phyloP scores from a whole-genome alignment of 2,888 invertebrate genomes.

The Selenia dentaria region DNA sequence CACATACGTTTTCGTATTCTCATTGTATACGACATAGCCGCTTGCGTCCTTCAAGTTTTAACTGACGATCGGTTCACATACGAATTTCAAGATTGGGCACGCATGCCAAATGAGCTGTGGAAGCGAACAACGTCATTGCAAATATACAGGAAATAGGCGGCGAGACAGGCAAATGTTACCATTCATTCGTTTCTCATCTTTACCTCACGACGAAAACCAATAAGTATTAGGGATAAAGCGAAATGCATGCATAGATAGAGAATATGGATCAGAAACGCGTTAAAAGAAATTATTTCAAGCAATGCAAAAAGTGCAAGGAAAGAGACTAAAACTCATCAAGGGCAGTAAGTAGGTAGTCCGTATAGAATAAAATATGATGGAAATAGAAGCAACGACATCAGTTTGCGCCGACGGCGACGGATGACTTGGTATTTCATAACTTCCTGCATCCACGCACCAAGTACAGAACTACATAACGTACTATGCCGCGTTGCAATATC shows the following conservation, averaged over 20 bases:
- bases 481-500: constrained; percentile 8
- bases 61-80: constrained; percentile 31
- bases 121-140: constrained; percentile 31
- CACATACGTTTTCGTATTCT: constrained; percentile 24
- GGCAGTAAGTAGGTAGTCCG: no score
- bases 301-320: no score
- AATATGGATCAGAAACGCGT: no score
- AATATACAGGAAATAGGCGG: constrained; percentile 32
- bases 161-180: constrained; percentile 23
- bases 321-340: no score
- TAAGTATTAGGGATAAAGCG: no score
- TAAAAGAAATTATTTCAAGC: no score
- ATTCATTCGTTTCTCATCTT: constrained; percentile 26
- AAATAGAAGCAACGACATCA: no score
- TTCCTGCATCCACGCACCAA: constrained; percentile 19
- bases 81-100: constrained; percentile 30
- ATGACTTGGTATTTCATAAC: constrained; percentile 7
- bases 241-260: no score
- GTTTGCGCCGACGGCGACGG: neutral
- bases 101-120: constrained; percentile 35
- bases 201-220: constrained; percentile 15
- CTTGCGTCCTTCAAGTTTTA: constrained; percentile 31
- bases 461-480: constrained; percentile 1
- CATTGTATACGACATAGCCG: constrained; percentile 21
- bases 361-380: no score